Evolutionary conservation across 2,888 invertebrate species (phyloP).

Genomic region (Scrobipalpa costella): DNA sequence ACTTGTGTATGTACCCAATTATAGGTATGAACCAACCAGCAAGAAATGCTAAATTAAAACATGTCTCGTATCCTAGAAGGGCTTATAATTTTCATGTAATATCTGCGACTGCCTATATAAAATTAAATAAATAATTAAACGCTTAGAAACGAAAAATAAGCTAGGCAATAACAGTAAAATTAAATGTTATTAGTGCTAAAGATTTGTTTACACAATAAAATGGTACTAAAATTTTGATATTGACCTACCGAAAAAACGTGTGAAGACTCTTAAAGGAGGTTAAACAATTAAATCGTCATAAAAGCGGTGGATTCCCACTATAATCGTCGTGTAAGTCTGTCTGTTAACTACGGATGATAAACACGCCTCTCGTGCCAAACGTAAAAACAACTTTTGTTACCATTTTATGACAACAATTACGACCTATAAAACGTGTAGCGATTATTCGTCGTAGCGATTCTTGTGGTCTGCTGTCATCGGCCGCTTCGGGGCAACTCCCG

Average conservation of each 20-base stretch:
- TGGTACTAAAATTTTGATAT: slow-evolving; percentile 41
- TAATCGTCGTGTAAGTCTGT: slow-evolving; percentile 64
- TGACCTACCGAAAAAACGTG: slow-evolving; percentile 49
- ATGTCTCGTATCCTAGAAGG: slow-evolving; percentile 30
- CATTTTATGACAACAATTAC: slow-evolving; percentile 81
- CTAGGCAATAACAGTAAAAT: slow-evolving; percentile 3
- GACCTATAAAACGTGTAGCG: slow-evolving; percentile 79
- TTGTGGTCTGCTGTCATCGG: slow-evolving; percentile 75
- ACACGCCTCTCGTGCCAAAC: slow-evolving; percentile 75
- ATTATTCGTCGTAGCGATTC: slow-evolving; percentile 76
- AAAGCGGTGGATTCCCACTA: slow-evolving; percentile 68
- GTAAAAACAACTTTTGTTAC: slow-evolving; percentile 80
- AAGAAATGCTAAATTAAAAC: slow-evolving; percentile 54
- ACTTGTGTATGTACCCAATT: slow-evolving; percentile 38
- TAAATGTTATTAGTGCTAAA: slow-evolving; percentile 11
- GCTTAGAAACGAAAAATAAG: background rate
- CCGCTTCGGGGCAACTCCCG: slow-evolving; percentile 51
- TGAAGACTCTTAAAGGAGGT: slow-evolving; percentile 51
- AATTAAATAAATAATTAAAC: background rate
- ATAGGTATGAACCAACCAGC: background rate
- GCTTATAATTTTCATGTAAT: slow-evolving; percentile 20
- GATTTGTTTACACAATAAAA: slow-evolving; percentile 26
- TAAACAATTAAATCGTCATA: slow-evolving; percentile 72
- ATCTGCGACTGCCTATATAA: background rate
- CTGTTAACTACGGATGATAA: slow-evolving; percentile 72